phyloP scores from a whole-genome alignment of 1,140 invertebrate genomes.

The Drosophila teissieri region DNA sequence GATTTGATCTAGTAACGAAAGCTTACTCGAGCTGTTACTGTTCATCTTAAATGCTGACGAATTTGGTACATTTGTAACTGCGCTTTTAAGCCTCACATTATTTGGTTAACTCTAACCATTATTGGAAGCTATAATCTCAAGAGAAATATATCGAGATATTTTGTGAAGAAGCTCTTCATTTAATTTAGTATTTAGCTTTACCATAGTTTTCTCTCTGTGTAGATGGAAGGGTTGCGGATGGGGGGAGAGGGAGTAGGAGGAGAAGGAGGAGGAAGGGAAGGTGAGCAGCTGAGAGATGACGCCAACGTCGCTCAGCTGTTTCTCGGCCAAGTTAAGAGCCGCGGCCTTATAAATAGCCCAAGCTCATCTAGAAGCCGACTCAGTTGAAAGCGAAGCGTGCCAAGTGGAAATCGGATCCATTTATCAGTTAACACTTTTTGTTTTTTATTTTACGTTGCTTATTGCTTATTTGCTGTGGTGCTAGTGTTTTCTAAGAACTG shows the following conservation, averaged over 20 bases:
- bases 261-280: background rate
- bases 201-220: slow-evolving; percentile 3
- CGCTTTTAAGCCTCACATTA: no score
- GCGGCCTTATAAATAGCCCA: slow-evolving; percentile 68
- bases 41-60: no score
- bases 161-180: no score
- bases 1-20: no score
- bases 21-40: no score
- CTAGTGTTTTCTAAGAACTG: slow-evolving; percentile 27
- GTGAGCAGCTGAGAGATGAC: slow-evolving; percentile 62
- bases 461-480: slow-evolving; percentile 16
- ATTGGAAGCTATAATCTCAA: background rate
- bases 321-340: slow-evolving; percentile 38
- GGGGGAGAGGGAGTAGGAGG: background rate
- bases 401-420: slow-evolving; percentile 47
- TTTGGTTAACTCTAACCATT: background rate
- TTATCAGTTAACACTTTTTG: slow-evolving; percentile 6
- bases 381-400: slow-evolving; percentile 61
- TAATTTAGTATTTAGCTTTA: background rate
- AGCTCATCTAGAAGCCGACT: slow-evolving; percentile 63
- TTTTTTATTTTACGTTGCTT: slow-evolving; percentile 17
- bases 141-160: no score
- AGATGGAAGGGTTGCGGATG: slow-evolving; percentile 2
- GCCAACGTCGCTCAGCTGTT: slow-evolving; percentile 57
- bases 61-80: no score